These are phyloP conservation scores for Eupeodes latifasciatus DNA, from an alignment of 2,888 invertebrate genomes.

Conservation along the genomic window DNA sequence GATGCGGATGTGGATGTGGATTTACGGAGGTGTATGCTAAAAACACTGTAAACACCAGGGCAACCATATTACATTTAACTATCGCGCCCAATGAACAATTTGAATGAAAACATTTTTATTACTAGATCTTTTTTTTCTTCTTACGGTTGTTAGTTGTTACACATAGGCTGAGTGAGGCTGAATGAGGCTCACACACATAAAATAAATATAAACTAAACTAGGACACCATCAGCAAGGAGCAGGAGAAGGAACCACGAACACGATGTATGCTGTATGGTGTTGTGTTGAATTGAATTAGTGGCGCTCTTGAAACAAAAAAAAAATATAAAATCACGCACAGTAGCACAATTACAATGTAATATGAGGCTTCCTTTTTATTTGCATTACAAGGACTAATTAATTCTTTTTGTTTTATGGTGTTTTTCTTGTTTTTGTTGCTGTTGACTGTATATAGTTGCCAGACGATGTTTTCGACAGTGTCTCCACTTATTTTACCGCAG, in stretches of 20 bases:
- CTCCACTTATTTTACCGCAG: slow-evolving; percentile 50
- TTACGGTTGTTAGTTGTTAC: neutral
- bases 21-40: neutral
- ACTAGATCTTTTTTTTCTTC: slow-evolving; percentile 40
- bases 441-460: slow-evolving; percentile 28
- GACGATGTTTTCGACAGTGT: slow-evolving; percentile 22
- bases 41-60: neutral
- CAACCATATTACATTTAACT: slow-evolving; percentile 40
- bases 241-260: slow-evolving; percentile 17
- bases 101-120: slow-evolving; percentile 60
- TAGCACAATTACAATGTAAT: slow-evolving; percentile 35
- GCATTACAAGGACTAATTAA: slow-evolving; percentile 67
- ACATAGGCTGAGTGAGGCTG: neutral
- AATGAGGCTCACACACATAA: too few species aligned
- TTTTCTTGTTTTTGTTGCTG: slow-evolving; percentile 10
- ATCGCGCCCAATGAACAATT: slow-evolving; percentile 70
- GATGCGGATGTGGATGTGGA: neutral
- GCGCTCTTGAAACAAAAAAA: slow-evolving; percentile 27
- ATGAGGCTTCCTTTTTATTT: slow-evolving; percentile 29
- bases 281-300: slow-evolving; percentile 10
- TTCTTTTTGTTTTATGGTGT: too few species aligned
- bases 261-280: neutral
- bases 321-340: slow-evolving; percentile 36
- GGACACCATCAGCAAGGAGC: slow-evolving; percentile 7
- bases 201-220: slow-evolving; percentile 9